These are phyloP conservation scores for Acanthopagrus latus DNA, from an alignment of 2,797 vertebrate genomes.

Conservation along the genomic window DNA sequence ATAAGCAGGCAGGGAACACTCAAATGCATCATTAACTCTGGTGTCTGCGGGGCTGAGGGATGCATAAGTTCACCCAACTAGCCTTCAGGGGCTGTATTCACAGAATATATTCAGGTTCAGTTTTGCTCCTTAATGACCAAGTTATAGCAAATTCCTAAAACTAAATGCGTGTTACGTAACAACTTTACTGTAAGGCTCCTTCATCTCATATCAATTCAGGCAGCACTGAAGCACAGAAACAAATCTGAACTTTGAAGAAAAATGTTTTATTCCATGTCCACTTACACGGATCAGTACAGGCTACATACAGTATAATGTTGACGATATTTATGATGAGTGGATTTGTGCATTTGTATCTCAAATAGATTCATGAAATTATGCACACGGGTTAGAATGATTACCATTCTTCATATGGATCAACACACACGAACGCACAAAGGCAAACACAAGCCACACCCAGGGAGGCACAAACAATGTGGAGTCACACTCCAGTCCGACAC, in stretches of 20 bases:
- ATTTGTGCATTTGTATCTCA: neutral
- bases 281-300: neutral
- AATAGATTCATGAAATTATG: neutral
- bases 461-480: slow-evolving; percentile 45
- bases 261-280: neutral
- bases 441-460: slow-evolving; percentile 15
- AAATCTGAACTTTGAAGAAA: slow-evolving; percentile 11
- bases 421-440: slow-evolving; percentile 17
- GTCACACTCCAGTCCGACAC: slow-evolving; percentile 42
- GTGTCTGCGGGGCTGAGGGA: neutral
- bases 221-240: slow-evolving; percentile 5
- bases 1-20: neutral
- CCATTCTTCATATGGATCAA: neutral
- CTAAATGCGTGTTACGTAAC: slow-evolving; percentile 8
- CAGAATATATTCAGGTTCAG: slow-evolving; percentile 2
- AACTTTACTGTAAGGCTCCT: slow-evolving; percentile 6
- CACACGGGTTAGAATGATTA: neutral
- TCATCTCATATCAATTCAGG: slow-evolving; percentile 21
- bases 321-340: neutral
- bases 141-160: slow-evolving; percentile 7
- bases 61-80: neutral
- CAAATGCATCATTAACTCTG: slow-evolving; percentile 16
- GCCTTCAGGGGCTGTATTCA: neutral
- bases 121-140: slow-evolving; percentile 14
- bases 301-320: neutral